Evolutionary conservation across 2,797 vertebrate species (phyloP).

Genomic region (Euthynnus affinis): DNA sequence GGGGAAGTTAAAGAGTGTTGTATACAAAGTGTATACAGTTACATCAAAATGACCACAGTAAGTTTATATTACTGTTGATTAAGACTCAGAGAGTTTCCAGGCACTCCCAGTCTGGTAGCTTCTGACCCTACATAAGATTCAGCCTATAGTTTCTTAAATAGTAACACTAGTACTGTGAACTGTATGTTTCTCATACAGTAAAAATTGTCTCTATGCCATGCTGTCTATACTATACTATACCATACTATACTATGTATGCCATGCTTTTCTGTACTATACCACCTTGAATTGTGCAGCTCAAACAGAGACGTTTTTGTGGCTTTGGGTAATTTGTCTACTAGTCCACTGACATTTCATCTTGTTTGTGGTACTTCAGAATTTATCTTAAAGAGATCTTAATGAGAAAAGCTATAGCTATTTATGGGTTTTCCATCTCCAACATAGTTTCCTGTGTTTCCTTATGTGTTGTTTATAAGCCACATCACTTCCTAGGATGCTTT

Average conservation of each 20-base stretch:
- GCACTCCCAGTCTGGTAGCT: too few relatives aligned
- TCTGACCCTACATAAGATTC: too few relatives aligned
- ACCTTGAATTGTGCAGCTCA: not conserved
- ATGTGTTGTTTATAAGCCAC: constrained; percentile 33
- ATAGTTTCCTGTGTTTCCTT: not conserved
- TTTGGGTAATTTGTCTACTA: not conserved
- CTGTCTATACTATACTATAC: not conserved
- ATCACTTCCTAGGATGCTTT: not conserved
- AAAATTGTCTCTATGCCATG: too few relatives aligned
- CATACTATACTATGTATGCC: not conserved
- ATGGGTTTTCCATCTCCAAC: not conserved
- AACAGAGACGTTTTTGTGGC: not conserved
- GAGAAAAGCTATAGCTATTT: not conserved
- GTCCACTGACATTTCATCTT: constrained; percentile 7
- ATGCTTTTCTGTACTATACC: not conserved
- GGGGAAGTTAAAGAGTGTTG: not conserved
- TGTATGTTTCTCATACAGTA: too few relatives aligned
- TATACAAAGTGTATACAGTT: not conserved
- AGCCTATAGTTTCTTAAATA: too few relatives aligned
- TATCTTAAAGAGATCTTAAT: too few relatives aligned
- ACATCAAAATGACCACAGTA: not conserved
- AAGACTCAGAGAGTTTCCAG: too few relatives aligned
- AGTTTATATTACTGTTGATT: too few relatives aligned
- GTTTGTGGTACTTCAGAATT: not conserved
- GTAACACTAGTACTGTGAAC: too few relatives aligned